A percentile compares a stretch with the other conserved stretches of the same genome.
Conservation (phyloP, 23 tunicate genomes). For the Ciona savignyi region DNA sequence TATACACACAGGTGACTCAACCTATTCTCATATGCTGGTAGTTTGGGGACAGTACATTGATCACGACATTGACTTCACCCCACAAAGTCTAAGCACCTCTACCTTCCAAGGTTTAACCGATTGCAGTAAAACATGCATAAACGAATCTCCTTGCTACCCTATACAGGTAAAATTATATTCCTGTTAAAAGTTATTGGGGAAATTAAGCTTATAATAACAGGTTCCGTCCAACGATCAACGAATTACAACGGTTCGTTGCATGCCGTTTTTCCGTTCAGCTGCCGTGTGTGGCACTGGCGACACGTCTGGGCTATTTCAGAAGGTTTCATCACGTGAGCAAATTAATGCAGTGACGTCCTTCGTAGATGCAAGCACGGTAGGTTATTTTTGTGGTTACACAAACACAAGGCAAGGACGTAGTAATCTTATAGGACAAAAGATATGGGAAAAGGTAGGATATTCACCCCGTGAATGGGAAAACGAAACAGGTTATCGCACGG, state of each 20-base stretch:
- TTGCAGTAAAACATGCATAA: constrained; percentile 87
- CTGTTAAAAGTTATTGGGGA: too few species aligned
- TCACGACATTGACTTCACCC: constrained; percentile 95
- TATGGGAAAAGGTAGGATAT: too few species aligned
- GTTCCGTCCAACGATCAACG: neutral
- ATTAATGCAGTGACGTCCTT: constrained; percentile 84
- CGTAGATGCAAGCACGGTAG: constrained; percentile 90
- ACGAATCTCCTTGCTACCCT: constrained; percentile 92
- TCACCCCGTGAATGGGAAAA: too few species aligned
- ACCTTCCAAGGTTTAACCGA: constrained; percentile 91
- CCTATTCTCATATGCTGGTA: constrained; percentile 80
- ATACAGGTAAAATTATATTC: constrained; percentile 40
- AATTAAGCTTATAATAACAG: neutral
- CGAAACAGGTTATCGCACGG: too few species aligned
- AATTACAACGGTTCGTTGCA: constrained; percentile 20
- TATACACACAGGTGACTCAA: neutral
- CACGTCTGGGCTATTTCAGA: constrained; percentile 48
- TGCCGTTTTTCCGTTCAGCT: constrained; percentile 97
- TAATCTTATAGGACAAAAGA: too few species aligned
- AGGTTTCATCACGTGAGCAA: constrained; percentile 64
- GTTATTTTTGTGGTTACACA: too few species aligned
- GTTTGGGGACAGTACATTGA: constrained; percentile 99
- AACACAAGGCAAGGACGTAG: too few species aligned
- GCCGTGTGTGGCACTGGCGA: constrained; percentile 98
- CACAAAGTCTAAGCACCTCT: constrained; percentile 87